These are phyloP conservation scores for Drosophila parthenogenetica DNA, from an alignment of 2,888 invertebrate species.

Conservation along the genomic window DNA sequence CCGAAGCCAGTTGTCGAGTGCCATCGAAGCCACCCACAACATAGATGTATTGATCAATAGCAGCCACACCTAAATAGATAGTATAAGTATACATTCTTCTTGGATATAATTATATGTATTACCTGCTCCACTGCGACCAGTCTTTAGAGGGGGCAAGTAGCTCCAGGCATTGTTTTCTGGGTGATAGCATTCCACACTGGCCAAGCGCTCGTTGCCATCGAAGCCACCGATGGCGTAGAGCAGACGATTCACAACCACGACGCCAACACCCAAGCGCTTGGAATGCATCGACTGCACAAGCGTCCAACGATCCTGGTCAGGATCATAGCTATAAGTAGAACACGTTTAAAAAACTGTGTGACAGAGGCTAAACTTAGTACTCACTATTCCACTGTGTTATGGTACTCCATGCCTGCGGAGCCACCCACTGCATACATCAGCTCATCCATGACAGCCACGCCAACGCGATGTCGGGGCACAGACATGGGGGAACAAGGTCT, in stretches of 20 bases:
- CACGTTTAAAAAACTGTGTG: not conserved
- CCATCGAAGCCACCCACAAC: conserved; percentile 99
- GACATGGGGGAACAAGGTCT: conserved; percentile 94
- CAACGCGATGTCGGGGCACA: conserved; percentile 93
- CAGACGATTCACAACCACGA: conserved; percentile 91
- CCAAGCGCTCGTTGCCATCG: conserved; percentile 92
- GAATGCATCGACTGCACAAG: conserved; percentile 88
- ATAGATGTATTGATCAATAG: conserved; percentile 93
- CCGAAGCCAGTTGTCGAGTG: conserved; percentile 91
- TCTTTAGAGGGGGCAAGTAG: conserved; percentile 91
- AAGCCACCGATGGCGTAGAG: conserved; percentile 95
- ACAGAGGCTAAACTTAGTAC: conserved; percentile 51
- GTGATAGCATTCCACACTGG: conserved; percentile 95
- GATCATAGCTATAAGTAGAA: conserved; percentile 87
- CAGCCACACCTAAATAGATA: conserved; percentile 89
- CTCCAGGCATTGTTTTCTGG: conserved; percentile 97
- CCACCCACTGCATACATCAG: conserved; percentile 96
- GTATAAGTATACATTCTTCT: not conserved
- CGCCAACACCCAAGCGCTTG: conserved; percentile 89
- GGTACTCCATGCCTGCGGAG: conserved; percentile 93
- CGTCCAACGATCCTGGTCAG: conserved; percentile 88
- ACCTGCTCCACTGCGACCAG: conserved; percentile 94
- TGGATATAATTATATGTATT: conserved; percentile 11
- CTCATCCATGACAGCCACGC: conserved; percentile 97
- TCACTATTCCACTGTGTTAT: conserved; percentile 95